A percentile compares a stretch with the other conserved stretches of the same genome.
phyloP scores from a whole-genome alignment of 2,113 vertebrate genomes.

The Salvelinus sp. region DNA sequence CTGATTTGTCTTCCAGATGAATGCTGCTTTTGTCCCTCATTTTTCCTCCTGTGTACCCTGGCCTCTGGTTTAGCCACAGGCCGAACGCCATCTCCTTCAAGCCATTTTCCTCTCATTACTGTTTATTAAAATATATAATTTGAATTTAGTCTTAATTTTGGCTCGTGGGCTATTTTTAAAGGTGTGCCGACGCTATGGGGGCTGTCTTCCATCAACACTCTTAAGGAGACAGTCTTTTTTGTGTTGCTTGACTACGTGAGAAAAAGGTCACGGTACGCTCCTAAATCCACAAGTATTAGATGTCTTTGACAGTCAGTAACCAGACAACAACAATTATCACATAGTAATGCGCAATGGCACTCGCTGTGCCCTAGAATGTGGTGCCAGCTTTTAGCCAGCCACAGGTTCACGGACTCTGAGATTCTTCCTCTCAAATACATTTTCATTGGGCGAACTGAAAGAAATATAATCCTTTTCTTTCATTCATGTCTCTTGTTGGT shows the following conservation, averaged over 20 bases:
- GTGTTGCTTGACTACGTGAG: slow-evolving; percentile 12
- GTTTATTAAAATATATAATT: no score
- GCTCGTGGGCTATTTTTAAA: slow-evolving; percentile 25
- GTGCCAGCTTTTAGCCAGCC: slow-evolving; percentile 41
- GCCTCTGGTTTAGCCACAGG: slow-evolving; percentile 55
- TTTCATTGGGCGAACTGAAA: slow-evolving; percentile 3
- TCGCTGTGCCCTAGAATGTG: slow-evolving; percentile 33
- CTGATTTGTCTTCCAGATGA: slow-evolving; percentile 67
- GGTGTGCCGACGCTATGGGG: slow-evolving; percentile 26
- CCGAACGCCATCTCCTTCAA: slow-evolving; percentile 48
- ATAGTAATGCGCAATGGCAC: slow-evolving; percentile 28
- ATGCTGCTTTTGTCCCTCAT: slow-evolving; percentile 68
- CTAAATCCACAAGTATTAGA: slow-evolving; percentile 48
- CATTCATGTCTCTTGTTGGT: slow-evolving; percentile 17
- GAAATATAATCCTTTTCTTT: not conserved
- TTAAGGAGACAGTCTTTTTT: slow-evolving; percentile 1
- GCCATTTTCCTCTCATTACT: slow-evolving; percentile 20
- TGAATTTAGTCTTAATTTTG: no score
- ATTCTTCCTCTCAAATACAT: slow-evolving; percentile 30
- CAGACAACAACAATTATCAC: slow-evolving; percentile 48
- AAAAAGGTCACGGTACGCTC: slow-evolving; percentile 41
- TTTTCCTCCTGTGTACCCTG: slow-evolving; percentile 57
- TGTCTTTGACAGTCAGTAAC: slow-evolving; percentile 45
- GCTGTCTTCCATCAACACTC: slow-evolving; percentile 37
- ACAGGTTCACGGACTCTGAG: slow-evolving; percentile 30